Base-by-base conservation (phyloP, 1,140 invertebrate species). In the Planococcus citri region DNA sequence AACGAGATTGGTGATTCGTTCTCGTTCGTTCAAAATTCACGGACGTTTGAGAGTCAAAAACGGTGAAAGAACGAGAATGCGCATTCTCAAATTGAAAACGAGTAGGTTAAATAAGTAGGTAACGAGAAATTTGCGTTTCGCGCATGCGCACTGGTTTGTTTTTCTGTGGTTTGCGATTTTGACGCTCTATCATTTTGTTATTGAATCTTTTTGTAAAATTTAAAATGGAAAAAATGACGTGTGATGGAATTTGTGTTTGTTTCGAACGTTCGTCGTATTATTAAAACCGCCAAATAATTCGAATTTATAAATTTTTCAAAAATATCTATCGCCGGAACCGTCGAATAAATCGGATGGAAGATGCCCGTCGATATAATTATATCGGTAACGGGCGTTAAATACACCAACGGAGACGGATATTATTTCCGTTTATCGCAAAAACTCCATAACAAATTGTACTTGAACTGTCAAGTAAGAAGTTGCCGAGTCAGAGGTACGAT, bases 321-420 rank as follows among this genome's bases (percentile, higher is more conserved):
- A 9, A 6, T 6, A 51, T 51, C 17, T 51, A 51, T 9, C 17
- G 2, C 17, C 17, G 17, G 17, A n/a, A 51, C 2, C 4, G 3
- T 51, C 17, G n/a, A 20, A 20, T 51, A 9, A 51, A 9, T 51
- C 41, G 4, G 17, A 8, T 37, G 6, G 41, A 64, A 64, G 1
- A 64, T 64, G 60, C 60, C 60, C 3, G 17, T 64, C 17, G 60
- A 64, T 14, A 6, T 27, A 25, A 64, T 64, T 6, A 14, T 27
- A 3, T 64, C 60, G 9, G 60, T 64, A 2, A 27, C 60, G 8
- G 60, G 60, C 2, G 60, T 64, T 14, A 64, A 64, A 27, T 64
- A 64, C 25, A 64, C 60, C 12, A 64, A 64, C 24, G 60, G 60
- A 24, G 60, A 64, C 24, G 60, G 60, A 3, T 64, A 64, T 64